These are phyloP conservation scores for Hippocampus kuda DNA, from an alignment of 2,797 vertebrate species.

Conservation along the genomic window DNA sequence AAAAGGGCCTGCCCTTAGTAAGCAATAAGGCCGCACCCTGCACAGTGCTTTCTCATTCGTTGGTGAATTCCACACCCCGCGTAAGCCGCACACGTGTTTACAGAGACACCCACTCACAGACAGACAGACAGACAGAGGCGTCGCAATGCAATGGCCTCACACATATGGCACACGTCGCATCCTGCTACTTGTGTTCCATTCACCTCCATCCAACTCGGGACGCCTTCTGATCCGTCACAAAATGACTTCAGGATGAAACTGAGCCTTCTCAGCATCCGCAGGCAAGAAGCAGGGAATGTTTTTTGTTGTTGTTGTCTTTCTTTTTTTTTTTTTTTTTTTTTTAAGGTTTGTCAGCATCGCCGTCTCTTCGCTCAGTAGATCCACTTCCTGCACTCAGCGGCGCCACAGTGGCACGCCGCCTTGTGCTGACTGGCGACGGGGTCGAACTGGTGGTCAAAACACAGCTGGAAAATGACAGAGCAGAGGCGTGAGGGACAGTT, in stretches of 20 bases:
- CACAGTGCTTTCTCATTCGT: constrained; percentile 93
- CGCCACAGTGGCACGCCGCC: constrained; percentile 92
- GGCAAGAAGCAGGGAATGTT: constrained; percentile 69
- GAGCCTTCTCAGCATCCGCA: constrained; percentile 62
- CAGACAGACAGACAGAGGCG: constrained; percentile 50
- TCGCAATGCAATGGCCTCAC: constrained; percentile 48
- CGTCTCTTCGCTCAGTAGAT: constrained; percentile 74
- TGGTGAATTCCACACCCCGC: constrained; percentile 89
- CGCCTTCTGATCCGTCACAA: constrained; percentile 43
- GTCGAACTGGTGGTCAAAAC: constrained; percentile 97
- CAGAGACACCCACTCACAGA: constrained; percentile 43
- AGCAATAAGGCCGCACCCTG: constrained; percentile 94
- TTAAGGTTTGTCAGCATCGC: constrained; percentile 22
- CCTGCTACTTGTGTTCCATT: constrained; percentile 58
- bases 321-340: neutral
- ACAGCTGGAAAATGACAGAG: constrained; percentile 71
- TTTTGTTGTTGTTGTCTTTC: constrained; percentile 33
- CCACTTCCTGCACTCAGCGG: constrained; percentile 97
- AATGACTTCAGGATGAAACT: constrained; percentile 54
- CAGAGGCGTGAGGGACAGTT: neutral
- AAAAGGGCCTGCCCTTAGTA: constrained; percentile 93
- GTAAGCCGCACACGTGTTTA: constrained; percentile 31
- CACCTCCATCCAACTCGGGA: constrained; percentile 41
- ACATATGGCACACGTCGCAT: constrained; percentile 68
- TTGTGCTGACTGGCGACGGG: constrained; percentile 86